Conservation (phyloP, 2,888 invertebrate species). For the Andrena bucephala region DNA sequence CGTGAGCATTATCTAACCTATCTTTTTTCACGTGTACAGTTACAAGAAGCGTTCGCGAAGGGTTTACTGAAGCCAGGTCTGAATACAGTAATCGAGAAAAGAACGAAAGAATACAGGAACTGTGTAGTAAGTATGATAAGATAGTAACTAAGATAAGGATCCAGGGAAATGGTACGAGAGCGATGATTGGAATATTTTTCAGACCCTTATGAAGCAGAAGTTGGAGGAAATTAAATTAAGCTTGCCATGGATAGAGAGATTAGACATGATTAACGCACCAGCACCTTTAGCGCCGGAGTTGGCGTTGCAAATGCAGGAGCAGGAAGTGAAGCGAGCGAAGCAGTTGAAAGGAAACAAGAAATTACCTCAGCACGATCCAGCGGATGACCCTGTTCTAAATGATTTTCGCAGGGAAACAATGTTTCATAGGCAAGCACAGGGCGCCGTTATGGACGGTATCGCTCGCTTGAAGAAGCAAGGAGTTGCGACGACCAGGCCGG, state of each 20-base stretch:
- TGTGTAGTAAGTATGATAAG: constrained; percentile 88
- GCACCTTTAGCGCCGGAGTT: constrained; percentile 95
- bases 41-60: constrained; percentile 95
- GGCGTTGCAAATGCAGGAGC: constrained; percentile 91
- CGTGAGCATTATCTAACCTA: constrained; percentile 66
- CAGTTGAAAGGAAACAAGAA: constrained; percentile 90
- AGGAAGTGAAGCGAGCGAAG: constrained; percentile 89
- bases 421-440: constrained; percentile 95
- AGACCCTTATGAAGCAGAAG: constrained; percentile 89
- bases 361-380: constrained; percentile 87
- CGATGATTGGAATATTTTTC: constrained; percentile 58
- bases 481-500: constrained; percentile 93
- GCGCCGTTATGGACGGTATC: constrained; percentile 93
- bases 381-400: constrained; percentile 93
- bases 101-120: constrained; percentile 88
- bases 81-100: constrained; percentile 88
- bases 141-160: not conserved
- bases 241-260: constrained; percentile 93
- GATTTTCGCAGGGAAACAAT: constrained; percentile 96
- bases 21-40: constrained; percentile 86
- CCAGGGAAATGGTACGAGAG: not conserved
- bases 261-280: constrained; percentile 92
- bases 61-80: constrained; percentile 95
- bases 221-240: constrained; percentile 90
- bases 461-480: constrained; percentile 91